Percentiles rank a stretch among this genome's conserved stretches.
Evolutionary conservation across 2,113 vertebrate species (phyloP).

Genomic region (Perccottus glenii): DNA sequence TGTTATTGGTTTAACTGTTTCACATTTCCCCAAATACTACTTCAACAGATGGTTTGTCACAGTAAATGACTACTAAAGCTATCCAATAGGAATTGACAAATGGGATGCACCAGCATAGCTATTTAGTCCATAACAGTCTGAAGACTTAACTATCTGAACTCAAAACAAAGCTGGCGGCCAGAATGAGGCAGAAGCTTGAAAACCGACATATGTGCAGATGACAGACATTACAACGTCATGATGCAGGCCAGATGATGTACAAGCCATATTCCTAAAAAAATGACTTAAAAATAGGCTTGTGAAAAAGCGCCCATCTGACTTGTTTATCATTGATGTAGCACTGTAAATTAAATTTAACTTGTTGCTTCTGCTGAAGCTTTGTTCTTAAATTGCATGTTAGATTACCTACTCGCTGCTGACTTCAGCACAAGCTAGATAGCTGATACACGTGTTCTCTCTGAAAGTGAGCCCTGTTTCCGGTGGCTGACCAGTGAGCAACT

Average conservation of each 20-base stretch:
- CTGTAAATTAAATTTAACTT: not conserved
- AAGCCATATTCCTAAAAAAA: conserved; percentile 18
- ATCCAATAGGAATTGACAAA: not conserved
- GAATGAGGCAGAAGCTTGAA: conserved; percentile 32
- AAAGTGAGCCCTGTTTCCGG: conserved; percentile 63
- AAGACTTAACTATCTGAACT: conserved; percentile 48
- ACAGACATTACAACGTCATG: conserved; percentile 31
- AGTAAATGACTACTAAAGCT: not conserved
- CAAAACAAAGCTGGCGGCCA: conserved; percentile 32
- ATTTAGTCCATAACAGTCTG: conserved; percentile 20
- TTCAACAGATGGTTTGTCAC: not conserved
- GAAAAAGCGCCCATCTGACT: no score
- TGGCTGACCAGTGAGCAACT: conserved; percentile 60
- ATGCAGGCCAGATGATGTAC: conserved; percentile 29
- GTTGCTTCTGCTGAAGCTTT: conserved; percentile 28
- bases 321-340: no score
- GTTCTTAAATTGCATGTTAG: conserved; percentile 68
- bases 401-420: conserved; percentile 65
- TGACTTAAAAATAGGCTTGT: no score
- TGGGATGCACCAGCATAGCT: conserved; percentile 6
- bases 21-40: not conserved
- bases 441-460: conserved; percentile 75
- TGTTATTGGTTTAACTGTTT: conserved; percentile 20
- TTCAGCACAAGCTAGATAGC: conserved; percentile 66
- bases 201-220: conserved; percentile 26